These are phyloP conservation scores for Isichthys henryi DNA, from an alignment of 2,113 vertebrate species.

Conservation along the genomic window DNA sequence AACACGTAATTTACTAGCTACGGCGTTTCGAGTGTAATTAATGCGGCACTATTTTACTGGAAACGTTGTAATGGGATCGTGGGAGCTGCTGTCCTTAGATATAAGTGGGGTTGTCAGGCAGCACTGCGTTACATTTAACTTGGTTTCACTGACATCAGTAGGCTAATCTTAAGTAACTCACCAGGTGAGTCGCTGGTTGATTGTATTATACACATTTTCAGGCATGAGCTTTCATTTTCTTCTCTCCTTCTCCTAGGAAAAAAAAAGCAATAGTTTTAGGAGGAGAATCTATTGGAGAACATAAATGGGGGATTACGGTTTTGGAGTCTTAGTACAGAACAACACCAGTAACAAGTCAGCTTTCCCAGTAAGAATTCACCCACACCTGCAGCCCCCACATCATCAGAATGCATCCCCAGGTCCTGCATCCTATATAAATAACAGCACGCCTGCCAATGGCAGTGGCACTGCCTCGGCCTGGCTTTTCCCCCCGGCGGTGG, in stretches of 20 bases:
- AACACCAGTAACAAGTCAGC: slow-evolving; percentile 93
- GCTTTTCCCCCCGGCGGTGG: slow-evolving; percentile 88
- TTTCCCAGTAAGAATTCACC: slow-evolving; percentile 96
- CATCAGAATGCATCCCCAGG: slow-evolving; percentile 89
- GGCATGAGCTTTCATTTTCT: slow-evolving; percentile 21
- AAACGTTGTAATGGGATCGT: background rate
- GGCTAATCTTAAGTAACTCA: slow-evolving; percentile 35
- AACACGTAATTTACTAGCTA: background rate
- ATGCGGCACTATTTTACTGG: background rate
- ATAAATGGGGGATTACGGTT: slow-evolving; percentile 99
- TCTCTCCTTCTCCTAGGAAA: slow-evolving; percentile 39
- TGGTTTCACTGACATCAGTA: slow-evolving; percentile 53
- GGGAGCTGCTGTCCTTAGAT: background rate
- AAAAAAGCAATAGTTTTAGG: slow-evolving; percentile 43
- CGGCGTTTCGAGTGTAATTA: background rate
- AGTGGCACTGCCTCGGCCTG: slow-evolving; percentile 84
- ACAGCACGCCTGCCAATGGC: slow-evolving; percentile 90
- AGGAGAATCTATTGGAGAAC: slow-evolving; percentile 52
- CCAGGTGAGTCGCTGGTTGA: slow-evolving; percentile 2
- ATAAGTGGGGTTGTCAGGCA: background rate
- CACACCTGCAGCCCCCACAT: slow-evolving; percentile 91
- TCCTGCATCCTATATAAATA: slow-evolving; percentile 93
- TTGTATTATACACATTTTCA: slow-evolving; percentile 31
- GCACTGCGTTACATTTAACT: slow-evolving; percentile 33
- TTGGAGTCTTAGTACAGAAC: slow-evolving; percentile 99